phyloP scores from a whole-genome alignment of 2,113 vertebrate genomes.

The Chrysochloris asiatica region DNA sequence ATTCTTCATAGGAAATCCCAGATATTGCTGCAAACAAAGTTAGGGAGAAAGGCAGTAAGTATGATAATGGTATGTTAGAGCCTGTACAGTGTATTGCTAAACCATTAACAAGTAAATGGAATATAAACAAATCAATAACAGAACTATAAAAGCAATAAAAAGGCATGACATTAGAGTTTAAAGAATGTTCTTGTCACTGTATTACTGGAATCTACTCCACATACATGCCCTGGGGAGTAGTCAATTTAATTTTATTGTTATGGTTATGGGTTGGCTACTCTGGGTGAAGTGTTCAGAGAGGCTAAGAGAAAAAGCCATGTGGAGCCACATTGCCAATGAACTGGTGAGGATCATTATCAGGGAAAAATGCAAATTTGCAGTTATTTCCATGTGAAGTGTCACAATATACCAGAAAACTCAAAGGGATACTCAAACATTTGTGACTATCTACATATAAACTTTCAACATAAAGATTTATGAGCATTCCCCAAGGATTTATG shows the following conservation, averaged over 20 bases:
- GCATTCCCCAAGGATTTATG: neutral
- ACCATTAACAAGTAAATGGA: constrained; percentile 76
- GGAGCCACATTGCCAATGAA: neutral
- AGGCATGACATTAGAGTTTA: constrained; percentile 60
- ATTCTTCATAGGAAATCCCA: constrained; percentile 59
- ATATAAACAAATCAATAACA: constrained; percentile 78
- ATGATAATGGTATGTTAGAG: constrained; percentile 69
- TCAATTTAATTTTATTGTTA: constrained; percentile 66
- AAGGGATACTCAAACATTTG: neutral
- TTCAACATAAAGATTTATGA: neutral
- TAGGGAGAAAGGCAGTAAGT: constrained; percentile 41
- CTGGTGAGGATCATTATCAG: neutral
- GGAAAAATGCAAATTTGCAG: neutral
- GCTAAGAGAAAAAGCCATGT: neutral
- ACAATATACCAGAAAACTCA: neutral
- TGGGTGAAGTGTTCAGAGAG: neutral
- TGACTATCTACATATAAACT: neutral
- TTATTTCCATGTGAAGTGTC: neutral
- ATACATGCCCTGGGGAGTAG: constrained; percentile 32
- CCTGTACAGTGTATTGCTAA: constrained; percentile 65
- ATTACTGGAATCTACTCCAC: constrained; percentile 64
- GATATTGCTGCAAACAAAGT: constrained; percentile 62
- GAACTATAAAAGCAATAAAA: constrained; percentile 75
- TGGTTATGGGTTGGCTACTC: constrained; percentile 44
- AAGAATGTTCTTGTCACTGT: constrained; percentile 66